Base-by-base conservation (phyloP, 2,113 vertebrate genomes). In the Neogobius melanostomus region DNA sequence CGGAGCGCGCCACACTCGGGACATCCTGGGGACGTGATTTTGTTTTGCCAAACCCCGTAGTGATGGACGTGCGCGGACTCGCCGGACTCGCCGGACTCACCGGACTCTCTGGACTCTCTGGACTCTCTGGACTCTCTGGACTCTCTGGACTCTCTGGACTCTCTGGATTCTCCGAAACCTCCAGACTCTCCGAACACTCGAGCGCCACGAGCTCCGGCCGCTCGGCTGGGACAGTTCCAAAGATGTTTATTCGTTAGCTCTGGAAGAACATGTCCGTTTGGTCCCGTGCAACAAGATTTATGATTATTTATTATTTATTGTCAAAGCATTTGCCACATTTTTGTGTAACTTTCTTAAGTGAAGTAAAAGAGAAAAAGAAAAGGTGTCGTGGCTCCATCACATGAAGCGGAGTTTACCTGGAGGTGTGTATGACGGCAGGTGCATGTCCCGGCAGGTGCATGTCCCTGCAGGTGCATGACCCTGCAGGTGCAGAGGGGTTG, bases 241-340 rank as follows among this genome's bases (percentile, higher is more conserved):
- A 98, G 95, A 96, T 95, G 94, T 98, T 94, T 97, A 95, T 94
- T 91, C 90, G 71, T 92, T 91, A 90, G 87, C 81, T 91, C 86
- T 91, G 87, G 88, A 93, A 88, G 75, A 88, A 81, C 83, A 72
- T 78, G 82, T 90, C 94, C 92, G 90, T 97, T 96, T 94, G 94
- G 95, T 97, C 93, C 93, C 94, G 94, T 95, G 94, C 95, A 95
- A 93, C 94, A 96, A 78, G 93, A 87, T 17, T 61, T 44, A 61
- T 61, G 6, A 94, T 95, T 95, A 98, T 97, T 98, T 98, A 98
- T 97, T 98, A 98, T 98, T 98, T 98, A 99, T 98, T 97, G 95
- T 96, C 84, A 36, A 92, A 93, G 94, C 92, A 96, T 93, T 95
- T 95, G 96, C 95, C 96, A 97, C 95, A 95, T 97, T 89, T 36